phyloP scores from a whole-genome alignment of 2,113 vertebrate species.

The Oncorhynchus keta region DNA sequence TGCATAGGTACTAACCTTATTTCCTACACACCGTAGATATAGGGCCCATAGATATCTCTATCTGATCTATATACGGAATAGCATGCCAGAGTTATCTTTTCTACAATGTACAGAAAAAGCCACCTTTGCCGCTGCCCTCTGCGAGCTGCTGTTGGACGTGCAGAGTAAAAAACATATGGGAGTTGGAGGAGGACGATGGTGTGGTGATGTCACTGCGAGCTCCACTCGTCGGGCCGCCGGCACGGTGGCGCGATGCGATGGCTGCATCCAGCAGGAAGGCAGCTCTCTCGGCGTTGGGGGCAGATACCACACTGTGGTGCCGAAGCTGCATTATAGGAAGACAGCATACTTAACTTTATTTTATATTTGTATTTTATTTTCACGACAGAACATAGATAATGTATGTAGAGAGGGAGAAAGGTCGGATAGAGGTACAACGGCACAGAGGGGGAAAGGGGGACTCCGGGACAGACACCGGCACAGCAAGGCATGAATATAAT shows the following conservation, averaged over 20 bases:
- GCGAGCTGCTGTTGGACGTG: constrained; percentile 93
- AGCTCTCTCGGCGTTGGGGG: constrained; percentile 89
- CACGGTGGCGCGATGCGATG: constrained; percentile 74
- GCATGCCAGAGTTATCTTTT: too few relatives aligned
- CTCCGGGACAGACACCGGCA: too few relatives aligned
- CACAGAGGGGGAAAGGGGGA: not conserved
- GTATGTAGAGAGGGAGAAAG: not conserved
- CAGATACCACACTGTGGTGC: constrained; percentile 91
- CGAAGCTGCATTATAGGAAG: constrained; percentile 74
- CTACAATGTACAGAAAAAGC: not conserved
- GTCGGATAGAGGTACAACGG: not conserved
- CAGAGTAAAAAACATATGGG: constrained; percentile 97
- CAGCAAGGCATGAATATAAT: not conserved
- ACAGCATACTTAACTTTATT: not conserved
- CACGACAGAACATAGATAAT: too few relatives aligned
- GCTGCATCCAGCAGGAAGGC: constrained; percentile 92
- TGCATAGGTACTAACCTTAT: too few relatives aligned
- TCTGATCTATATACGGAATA: too few relatives aligned
- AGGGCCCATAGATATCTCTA: too few relatives aligned
- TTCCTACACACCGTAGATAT: too few relatives aligned
- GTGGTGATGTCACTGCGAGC: constrained; percentile 57
- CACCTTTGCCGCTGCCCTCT: constrained; percentile 89
- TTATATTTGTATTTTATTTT: too few relatives aligned
- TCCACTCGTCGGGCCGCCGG: constrained; percentile 28
- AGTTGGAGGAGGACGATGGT: constrained; percentile 65